Evolutionary conservation across 2,797 vertebrate species (phyloP).

Genomic region (Nyctibius grandis): DNA sequence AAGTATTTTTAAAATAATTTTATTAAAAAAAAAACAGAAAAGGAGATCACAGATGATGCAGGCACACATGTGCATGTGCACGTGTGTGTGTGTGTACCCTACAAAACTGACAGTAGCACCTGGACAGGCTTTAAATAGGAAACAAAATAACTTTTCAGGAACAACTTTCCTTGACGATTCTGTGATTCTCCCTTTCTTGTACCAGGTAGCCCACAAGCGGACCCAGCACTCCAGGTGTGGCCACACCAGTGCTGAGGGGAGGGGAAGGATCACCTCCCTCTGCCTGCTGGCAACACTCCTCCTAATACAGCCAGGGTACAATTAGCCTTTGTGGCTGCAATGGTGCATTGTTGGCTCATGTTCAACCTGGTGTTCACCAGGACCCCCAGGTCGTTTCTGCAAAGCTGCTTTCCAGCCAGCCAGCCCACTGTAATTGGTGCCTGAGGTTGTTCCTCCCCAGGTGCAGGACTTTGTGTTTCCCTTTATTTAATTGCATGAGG

Average conservation of each 20-base stretch:
- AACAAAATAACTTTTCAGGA: not conserved
- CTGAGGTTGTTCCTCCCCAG: not conserved
- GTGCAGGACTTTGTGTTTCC: not conserved
- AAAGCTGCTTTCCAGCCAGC: not conserved
- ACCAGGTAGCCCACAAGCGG: not conserved
- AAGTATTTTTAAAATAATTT: not conserved
- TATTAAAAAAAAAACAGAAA: not conserved
- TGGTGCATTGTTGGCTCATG: not conserved
- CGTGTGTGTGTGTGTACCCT: not conserved
- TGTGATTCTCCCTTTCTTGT: not conserved
- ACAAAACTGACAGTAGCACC: not conserved
- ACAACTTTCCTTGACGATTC: not conserved
- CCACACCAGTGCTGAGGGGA: accelerated
- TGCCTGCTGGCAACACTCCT: not conserved
- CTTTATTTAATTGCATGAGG: not conserved
- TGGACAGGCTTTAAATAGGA: not conserved
- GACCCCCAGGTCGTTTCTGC: not conserved
- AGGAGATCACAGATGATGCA: not conserved
- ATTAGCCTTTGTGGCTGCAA: not conserved
- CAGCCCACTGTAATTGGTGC: not conserved
- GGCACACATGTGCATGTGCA: accelerated
- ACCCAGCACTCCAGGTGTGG: not conserved
- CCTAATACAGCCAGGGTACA: not conserved
- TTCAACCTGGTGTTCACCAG: not conserved
- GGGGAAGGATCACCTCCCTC: not conserved